These are phyloP conservation scores for Rhinoptilus africanus DNA, from an alignment of 2,113 vertebrate species.

Conservation along the genomic window DNA sequence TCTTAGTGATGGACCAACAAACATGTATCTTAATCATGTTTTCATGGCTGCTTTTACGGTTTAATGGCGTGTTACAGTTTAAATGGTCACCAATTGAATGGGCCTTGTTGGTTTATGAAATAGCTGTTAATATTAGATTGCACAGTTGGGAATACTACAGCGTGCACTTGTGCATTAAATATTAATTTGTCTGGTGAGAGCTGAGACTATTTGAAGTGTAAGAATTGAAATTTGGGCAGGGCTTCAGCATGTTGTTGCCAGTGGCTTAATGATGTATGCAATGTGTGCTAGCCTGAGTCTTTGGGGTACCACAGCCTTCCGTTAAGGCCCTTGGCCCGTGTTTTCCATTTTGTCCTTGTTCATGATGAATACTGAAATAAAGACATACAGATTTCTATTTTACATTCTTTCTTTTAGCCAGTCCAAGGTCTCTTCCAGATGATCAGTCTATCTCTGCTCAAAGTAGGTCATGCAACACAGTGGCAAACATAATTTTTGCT, in stretches of 20 bases:
- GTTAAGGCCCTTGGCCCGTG: background rate
- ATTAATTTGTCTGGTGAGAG: conserved; percentile 67
- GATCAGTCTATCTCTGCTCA: background rate
- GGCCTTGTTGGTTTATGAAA: conserved; percentile 71
- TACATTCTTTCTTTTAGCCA: background rate
- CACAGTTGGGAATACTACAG: conserved; percentile 57
- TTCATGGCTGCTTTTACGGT: conserved; percentile 33
- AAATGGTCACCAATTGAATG: conserved; percentile 63
- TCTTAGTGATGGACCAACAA: background rate
- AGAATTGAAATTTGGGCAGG: conserved; percentile 62
- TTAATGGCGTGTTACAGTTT: conserved; percentile 47
- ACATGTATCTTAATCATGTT: conserved; percentile 22
- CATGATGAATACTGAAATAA: background rate
- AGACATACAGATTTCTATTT: background rate
- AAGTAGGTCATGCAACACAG: background rate
- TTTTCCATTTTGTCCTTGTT: conserved; percentile 6
- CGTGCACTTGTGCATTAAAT: conserved; percentile 54
- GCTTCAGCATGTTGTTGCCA: conserved; percentile 6
- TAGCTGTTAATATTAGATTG: conserved; percentile 61
- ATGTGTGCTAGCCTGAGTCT: background rate
- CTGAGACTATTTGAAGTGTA: conserved; percentile 62
- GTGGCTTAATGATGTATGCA: conserved; percentile 10
- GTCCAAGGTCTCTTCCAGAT: background rate
- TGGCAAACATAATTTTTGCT: background rate
- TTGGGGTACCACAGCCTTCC: background rate